Base-by-base conservation (phyloP, 2,797 vertebrate genomes). In the Falco novaeseelandiae region DNA sequence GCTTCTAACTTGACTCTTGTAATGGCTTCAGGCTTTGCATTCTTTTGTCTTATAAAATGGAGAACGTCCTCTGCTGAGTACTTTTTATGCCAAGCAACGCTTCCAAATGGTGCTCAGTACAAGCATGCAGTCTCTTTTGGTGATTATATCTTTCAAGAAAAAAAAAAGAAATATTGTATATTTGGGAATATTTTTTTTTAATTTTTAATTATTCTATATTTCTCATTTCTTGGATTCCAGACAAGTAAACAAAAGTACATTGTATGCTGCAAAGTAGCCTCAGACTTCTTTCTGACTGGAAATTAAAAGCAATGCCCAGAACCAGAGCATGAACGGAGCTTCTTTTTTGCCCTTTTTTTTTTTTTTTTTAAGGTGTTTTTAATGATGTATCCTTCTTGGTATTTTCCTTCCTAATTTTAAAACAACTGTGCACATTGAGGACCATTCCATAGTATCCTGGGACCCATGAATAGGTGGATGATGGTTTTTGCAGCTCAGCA, bases 1-100 rank as follows among this genome's bases (percentile, higher is more conserved):
- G 79, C 13, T 86, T 94, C 54, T 72, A 88, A 92, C 57, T 95
- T 97, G 88, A 96, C 73, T 96, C 84, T 91, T 92, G 59, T 78
- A 97, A 87, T 57, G 23, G 51, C 80, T 97, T 83, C 52, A 96
- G 62, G 44, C 27, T 73, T 87, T 90, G 21, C 30, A 70, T 93
- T 52, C 65, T 95, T 95, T 88, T 96, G 85, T 87, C 59, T 94
- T 91, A 81, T 36, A 74, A 85, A 85, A 69, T 21, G 38, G 34
- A 90, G 11, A 80, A 30, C 20, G 90, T 32, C 14, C 48, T 93
- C 70, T 89, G 30, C 62, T 90, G 62, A 69, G 9, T 69, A 65
- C 19, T 90, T 94, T 80, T 22, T 94, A 95, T 94, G 71, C 40
- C 63, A 83, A 90, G 4, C 6, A 90, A 23, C 82, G 29, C 42